Conservation (phyloP, 2,113 vertebrate genomes). For the Bufo bufo region DNA sequence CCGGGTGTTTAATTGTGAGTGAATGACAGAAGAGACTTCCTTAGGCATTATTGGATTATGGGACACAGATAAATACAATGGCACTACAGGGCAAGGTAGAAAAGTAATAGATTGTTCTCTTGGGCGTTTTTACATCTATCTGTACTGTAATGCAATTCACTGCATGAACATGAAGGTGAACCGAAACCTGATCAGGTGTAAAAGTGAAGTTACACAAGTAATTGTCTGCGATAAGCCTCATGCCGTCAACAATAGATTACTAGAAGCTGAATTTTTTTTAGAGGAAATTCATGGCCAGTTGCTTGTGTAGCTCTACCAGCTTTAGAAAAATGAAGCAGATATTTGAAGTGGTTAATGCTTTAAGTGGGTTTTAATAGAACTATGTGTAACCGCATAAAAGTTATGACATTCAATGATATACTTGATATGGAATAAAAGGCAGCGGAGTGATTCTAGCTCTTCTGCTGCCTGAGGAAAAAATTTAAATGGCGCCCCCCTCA, state of each 20-base stretch:
- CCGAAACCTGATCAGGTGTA: neutral
- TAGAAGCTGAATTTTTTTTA: neutral
- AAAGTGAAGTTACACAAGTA: neutral
- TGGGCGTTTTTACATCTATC: conserved; percentile 7
- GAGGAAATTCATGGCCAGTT: neutral
- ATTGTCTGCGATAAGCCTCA: neutral
- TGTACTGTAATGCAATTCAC: neutral
- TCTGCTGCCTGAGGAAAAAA: too few relatives aligned
- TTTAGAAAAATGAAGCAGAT: neutral
- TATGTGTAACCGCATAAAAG: neutral
- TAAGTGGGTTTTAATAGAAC: neutral
- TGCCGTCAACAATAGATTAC: neutral
- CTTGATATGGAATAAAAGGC: too few relatives aligned
- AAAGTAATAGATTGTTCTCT: conserved; percentile 10
- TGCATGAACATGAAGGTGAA: conserved; percentile 30
- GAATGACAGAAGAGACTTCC: conserved; percentile 18
- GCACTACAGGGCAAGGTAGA: conserved; percentile 23
- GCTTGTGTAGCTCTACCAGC: neutral
- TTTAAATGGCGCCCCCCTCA: too few relatives aligned
- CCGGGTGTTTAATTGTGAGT: conserved; percentile 17
- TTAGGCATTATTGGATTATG: conserved; percentile 33
- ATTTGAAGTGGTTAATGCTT: neutral
- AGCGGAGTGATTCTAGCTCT: too few relatives aligned
- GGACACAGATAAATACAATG: conserved; percentile 23
- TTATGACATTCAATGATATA: too few relatives aligned